Conservation (phyloP, 2,797 vertebrate genomes). For the Cossypha heuglini region DNA sequence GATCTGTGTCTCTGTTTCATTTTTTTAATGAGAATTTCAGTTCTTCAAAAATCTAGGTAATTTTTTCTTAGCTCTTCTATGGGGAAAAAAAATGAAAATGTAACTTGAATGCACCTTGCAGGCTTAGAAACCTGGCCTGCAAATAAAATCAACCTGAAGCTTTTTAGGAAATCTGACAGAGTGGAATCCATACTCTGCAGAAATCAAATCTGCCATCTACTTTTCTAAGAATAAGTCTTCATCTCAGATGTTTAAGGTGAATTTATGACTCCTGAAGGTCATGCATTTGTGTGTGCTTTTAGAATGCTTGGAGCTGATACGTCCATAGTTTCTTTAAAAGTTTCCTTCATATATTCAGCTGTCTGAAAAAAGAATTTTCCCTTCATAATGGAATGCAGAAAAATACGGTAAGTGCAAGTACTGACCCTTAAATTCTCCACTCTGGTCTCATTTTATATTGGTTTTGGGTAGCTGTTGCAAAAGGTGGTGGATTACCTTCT, state of each 20-base stretch:
- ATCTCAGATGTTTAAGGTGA: neutral
- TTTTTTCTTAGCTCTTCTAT: neutral
- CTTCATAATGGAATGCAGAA: neutral
- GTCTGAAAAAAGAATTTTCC: neutral
- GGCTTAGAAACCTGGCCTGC: neutral
- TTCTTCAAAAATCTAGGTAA: neutral
- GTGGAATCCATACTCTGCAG: neutral
- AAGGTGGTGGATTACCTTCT: neutral
- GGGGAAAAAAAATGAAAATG: neutral
- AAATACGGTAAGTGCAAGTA: neutral
- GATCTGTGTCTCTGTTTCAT: neutral
- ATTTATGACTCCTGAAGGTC: neutral
- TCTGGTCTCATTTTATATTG: neutral
- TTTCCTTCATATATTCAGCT: neutral
- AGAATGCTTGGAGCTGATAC: neutral
- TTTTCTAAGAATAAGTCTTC: slow-evolving; percentile 2
- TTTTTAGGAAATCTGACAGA: neutral
- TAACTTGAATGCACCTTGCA: neutral
- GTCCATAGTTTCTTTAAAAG: neutral
- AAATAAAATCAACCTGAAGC: slow-evolving; percentile 11
- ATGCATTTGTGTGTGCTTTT: neutral
- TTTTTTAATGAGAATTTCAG: neutral
- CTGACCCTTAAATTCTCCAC: neutral
- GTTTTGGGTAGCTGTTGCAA: neutral
- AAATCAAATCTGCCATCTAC: slow-evolving; percentile 34